Conservation (phyloP, 2,888 invertebrate genomes). For the Oscheius sp. region DNA sequence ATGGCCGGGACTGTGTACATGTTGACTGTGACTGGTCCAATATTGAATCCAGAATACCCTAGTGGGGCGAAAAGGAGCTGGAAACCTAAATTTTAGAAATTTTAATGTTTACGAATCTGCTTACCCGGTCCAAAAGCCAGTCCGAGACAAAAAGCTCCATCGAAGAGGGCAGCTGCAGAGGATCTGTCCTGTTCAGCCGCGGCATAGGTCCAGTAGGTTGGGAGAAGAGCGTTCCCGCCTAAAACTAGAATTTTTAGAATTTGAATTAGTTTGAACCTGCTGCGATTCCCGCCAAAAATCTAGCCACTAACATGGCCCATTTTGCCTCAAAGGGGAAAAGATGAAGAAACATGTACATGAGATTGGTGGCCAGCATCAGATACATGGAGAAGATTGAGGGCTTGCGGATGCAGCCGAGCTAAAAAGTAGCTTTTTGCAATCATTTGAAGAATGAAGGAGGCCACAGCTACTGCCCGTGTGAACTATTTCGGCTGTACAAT, state of each 20-base stretch:
- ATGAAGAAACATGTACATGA: slow-evolving; percentile 30
- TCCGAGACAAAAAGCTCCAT: slow-evolving; percentile 44
- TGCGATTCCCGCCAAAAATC: slow-evolving; percentile 33
- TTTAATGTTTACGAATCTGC: background rate
- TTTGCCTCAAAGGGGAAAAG: background rate
- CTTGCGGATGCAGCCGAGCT: slow-evolving; percentile 35
- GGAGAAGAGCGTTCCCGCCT: slow-evolving; percentile 47
- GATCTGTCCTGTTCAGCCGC: slow-evolving; percentile 38
- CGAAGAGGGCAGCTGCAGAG: slow-evolving; percentile 43
- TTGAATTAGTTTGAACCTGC: slow-evolving; percentile 10
- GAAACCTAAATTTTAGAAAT: slow-evolving; percentile 16
- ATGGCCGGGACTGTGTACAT: slow-evolving; percentile 46
- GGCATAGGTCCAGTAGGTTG: slow-evolving; percentile 46
- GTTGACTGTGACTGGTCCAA: slow-evolving; percentile 29
- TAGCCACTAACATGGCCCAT: slow-evolving; percentile 22
- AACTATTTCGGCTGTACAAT: background rate
- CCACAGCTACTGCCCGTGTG: background rate
- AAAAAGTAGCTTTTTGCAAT: slow-evolving; percentile 13
- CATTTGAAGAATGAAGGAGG: too few relatives aligned
- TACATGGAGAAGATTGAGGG: slow-evolving; percentile 34
- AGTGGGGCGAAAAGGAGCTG: slow-evolving; percentile 39
- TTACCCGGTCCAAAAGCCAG: slow-evolving; percentile 42
- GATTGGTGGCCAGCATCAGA: slow-evolving; percentile 36
- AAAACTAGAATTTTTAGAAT: background rate
- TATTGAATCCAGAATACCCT: slow-evolving; percentile 26